Evolutionary conservation across 2,888 invertebrate genomes (phyloP), one percentile per base, ranked within the genome.

Genomic region (Anorthoa munda): DNA sequence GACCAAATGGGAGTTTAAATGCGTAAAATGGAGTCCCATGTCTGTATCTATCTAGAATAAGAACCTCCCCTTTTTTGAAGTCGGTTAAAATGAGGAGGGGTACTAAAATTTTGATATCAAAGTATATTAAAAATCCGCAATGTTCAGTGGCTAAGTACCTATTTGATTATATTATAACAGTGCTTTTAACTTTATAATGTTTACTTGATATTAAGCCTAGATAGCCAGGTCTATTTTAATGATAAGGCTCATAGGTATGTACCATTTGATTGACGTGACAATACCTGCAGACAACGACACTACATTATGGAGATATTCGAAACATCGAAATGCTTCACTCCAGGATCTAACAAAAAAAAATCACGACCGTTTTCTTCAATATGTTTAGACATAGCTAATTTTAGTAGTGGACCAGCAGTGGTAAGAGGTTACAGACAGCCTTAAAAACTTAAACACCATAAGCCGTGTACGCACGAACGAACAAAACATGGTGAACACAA

Each of bases 251-350:
- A 4, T 9, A 23, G 48, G 21, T 50, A 18, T 21, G 50, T 23
- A 12, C 4, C 13, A 31, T 46, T 15, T 53, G 72, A 21, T 15
- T 72, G 74, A 74, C n/a, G 15, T 55, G 48, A 39, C 31, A 12
- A 18, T 18, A 7, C 17, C 21, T 51, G 50, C n/a, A 26, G 45
- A 72, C 45, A 50, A 58, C 39, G 48, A 23, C 48, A 50, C 5
- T 23, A 58, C 9, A 15, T 26, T 26, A 72, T 50, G 23, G 15
- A 50, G 56, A 50, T 31, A 31, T 31, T 31, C 31, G 31, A 31
- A 31, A 31, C 7, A 7, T 31, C 31, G 31, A 31, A 31, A 31
- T 7, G 31, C 31, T 31, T 31, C 7, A 31, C 31, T 31, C 31
- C 7, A 31, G 7, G 31, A 31, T 31, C 31, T 31, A 31, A 31